A percentile compares a stretch with the other conserved stretches of the same genome.
Evolutionary conservation across 2,113 vertebrate species (phyloP).

Genomic region (Heterocephalus glaber): DNA sequence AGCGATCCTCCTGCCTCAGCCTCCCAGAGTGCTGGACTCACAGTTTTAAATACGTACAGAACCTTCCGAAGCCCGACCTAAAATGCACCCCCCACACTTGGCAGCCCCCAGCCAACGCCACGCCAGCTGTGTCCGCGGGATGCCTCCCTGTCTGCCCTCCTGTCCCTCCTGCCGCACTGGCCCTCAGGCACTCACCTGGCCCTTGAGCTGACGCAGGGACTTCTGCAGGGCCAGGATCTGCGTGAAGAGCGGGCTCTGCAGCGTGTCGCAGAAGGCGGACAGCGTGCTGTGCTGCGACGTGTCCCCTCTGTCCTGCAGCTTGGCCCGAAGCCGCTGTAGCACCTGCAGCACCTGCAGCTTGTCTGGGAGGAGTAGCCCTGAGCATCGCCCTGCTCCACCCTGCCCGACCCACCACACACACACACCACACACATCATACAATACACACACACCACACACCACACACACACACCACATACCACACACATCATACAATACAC

Average conservation of each 20-base stretch:
- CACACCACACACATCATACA: too few relatives aligned
- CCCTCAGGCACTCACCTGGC: slow-evolving; percentile 87
- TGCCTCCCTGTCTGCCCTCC: neutral
- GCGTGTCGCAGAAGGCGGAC: slow-evolving; percentile 86
- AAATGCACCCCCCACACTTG: neutral
- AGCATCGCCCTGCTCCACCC: neutral
- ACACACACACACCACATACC: too few relatives aligned
- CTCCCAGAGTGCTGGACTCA: neutral
- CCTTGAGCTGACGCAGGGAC: slow-evolving; percentile 94
- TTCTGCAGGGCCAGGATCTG: slow-evolving; percentile 96
- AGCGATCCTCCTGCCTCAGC: neutral
- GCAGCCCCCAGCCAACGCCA: neutral
- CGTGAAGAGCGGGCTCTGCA: slow-evolving; percentile 93
- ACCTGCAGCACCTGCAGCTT: slow-evolving; percentile 94
- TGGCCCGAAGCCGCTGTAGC: slow-evolving; percentile 92
- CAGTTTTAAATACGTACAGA: neutral
- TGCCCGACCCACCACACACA: too few relatives aligned
- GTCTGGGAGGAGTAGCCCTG: slow-evolving; percentile 84
- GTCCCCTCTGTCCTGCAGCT: slow-evolving; percentile 92
- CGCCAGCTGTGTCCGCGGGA: neutral
- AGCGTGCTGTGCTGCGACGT: slow-evolving; percentile 90
- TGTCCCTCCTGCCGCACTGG: neutral
- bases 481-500: too few relatives aligned
- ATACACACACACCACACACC: too few relatives aligned
- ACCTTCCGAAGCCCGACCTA: neutral